Evolutionary conservation across 2,888 invertebrate species (phyloP).

Genomic region (Eupelmus urozonus): DNA sequence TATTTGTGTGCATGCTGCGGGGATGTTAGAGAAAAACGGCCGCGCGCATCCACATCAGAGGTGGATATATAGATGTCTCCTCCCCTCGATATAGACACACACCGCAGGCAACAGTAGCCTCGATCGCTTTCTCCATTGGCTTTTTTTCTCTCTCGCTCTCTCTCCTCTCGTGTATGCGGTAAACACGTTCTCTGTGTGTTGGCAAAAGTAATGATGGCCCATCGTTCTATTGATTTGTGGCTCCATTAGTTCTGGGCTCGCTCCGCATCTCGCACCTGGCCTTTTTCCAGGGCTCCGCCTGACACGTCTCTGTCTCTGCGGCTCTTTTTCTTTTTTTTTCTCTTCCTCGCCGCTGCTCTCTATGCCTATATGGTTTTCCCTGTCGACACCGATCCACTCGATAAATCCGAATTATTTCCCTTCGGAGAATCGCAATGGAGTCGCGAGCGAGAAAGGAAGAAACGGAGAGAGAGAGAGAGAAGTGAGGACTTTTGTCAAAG

Average conservation of each 20-base stretch:
- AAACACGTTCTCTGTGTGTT: slow-evolving; percentile 75
- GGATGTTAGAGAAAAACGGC: background rate
- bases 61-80: slow-evolving; percentile 63
- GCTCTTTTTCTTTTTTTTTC: slow-evolving; percentile 5
- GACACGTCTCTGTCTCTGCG: slow-evolving; percentile 24
- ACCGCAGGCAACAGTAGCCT: slow-evolving; percentile 5
- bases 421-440: slow-evolving; percentile 47
- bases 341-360: slow-evolving; percentile 17
- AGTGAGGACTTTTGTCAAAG: background rate
- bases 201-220: slow-evolving; percentile 74
- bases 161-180: slow-evolving; percentile 70
- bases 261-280: slow-evolving; percentile 60
- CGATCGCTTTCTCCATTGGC: slow-evolving; percentile 31
- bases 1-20: background rate
- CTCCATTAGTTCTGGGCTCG: slow-evolving; percentile 75
- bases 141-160: slow-evolving; percentile 39
- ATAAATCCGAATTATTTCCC: slow-evolving; percentile 72
- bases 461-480: no score
- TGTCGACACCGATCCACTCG: slow-evolving; percentile 65
- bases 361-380: slow-evolving; percentile 27
- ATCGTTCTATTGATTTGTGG: slow-evolving; percentile 75
- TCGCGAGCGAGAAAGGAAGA: no score
- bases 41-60: slow-evolving; percentile 68
- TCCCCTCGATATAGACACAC: slow-evolving; percentile 30
- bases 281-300: slow-evolving; percentile 46